These are phyloP conservation scores for Steinernema feltiae DNA, from an alignment of 1,140 invertebrate species.

Conservation along the genomic window DNA sequence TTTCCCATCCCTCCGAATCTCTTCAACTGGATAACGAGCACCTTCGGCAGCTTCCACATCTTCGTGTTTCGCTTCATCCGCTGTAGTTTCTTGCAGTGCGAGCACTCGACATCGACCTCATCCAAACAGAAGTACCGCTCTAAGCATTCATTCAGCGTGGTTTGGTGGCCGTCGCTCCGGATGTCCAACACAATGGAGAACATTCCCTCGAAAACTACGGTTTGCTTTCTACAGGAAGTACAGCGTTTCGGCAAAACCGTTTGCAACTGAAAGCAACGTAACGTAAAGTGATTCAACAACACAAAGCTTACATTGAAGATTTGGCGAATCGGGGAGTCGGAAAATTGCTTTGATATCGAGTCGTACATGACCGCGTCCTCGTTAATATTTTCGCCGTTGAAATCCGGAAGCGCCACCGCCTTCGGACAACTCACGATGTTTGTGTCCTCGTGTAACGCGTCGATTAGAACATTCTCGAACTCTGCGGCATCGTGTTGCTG, in stretches of 20 bases:
- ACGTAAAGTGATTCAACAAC: not conserved
- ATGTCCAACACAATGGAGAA: not conserved
- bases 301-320: slow-evolving; percentile 19
- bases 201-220: slow-evolving; percentile 2
- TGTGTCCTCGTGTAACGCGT: slow-evolving; percentile 31
- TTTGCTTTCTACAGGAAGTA: not conserved
- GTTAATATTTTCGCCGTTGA: not conserved
- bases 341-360: slow-evolving; percentile 17
- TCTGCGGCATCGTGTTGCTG: slow-evolving; percentile 30
- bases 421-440: slow-evolving; percentile 11
- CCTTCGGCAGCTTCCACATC: slow-evolving; percentile 79
- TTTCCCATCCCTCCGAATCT: slow-evolving; percentile 7
- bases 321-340: slow-evolving; percentile 19
- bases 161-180: not conserved
- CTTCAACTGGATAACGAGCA: slow-evolving; percentile 65
- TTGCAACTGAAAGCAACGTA: not conserved
- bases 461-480: slow-evolving; percentile 27
- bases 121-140: slow-evolving; percentile 19
- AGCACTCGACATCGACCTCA: slow-evolving; percentile 15
- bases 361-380: slow-evolving; percentile 17
- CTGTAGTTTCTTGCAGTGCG: slow-evolving; percentile 20
- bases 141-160: slow-evolving; percentile 20
- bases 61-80: slow-evolving; percentile 12
- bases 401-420: not conserved
- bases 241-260: slow-evolving; percentile 1